Evolutionary conservation across 2,888 invertebrate genomes (phyloP).

Genomic region (Tiphia femorata): DNA sequence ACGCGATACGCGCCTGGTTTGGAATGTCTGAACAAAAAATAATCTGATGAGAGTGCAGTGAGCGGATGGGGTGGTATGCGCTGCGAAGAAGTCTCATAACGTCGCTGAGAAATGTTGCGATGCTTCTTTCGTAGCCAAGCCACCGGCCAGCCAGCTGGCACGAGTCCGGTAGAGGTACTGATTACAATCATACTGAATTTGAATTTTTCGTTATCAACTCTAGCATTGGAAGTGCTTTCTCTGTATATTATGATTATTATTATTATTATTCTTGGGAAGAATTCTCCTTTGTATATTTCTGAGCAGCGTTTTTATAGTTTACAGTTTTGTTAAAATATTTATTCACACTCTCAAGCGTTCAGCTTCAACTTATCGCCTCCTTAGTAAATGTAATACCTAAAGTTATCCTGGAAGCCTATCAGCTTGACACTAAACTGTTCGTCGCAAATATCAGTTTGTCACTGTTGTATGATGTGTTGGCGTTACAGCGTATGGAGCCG

Average conservation of each 20-base stretch:
- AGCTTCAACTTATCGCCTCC: constrained; percentile 57
- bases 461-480: constrained; percentile 51
- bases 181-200: constrained; percentile 46
- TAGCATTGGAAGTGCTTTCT: constrained; percentile 52
- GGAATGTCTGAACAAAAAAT: constrained; percentile 60
- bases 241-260: constrained; percentile 43
- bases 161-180: constrained; percentile 46
- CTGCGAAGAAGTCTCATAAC: constrained; percentile 36
- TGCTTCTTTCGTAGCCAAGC: constrained; percentile 40
- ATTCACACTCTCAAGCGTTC: constrained; percentile 64
- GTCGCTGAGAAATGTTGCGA: constrained; percentile 21
- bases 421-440: constrained; percentile 62
- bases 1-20: constrained; percentile 50
- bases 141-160: constrained; percentile 51
- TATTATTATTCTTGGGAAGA: constrained; percentile 55
- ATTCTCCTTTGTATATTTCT: constrained; percentile 63
- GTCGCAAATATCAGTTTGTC: constrained; percentile 51
- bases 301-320: constrained; percentile 62
- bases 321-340: constrained; percentile 65
- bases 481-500: constrained; percentile 33
- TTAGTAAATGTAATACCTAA: constrained; percentile 65
- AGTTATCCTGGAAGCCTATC: constrained; percentile 68
- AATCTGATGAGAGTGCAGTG: constrained; percentile 44
- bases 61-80: constrained; percentile 45
- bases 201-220: constrained; percentile 40